phyloP scores from a whole-genome alignment of 2,888 invertebrate species.

The Rhingia campestris region DNA sequence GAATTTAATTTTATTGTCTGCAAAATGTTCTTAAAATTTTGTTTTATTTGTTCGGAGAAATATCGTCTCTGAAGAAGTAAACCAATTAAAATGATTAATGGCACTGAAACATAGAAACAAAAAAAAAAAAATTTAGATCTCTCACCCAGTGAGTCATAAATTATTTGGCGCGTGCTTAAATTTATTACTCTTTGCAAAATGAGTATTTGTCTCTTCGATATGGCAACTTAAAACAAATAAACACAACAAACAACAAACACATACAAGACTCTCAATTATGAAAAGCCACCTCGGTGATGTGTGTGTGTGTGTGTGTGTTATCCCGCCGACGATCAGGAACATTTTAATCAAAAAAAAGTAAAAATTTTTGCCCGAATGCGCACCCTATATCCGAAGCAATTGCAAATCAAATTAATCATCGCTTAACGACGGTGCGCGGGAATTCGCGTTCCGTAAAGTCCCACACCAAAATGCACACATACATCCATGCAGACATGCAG shows the following conservation, averaged over 20 bases:
- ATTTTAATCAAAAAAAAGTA: conserved; percentile 57
- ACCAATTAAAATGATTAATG: conserved; percentile 41
- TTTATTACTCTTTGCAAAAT: conserved; percentile 18
- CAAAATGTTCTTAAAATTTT: too few species aligned
- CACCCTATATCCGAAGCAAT: conserved; percentile 64
- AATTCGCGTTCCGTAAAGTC: conserved; percentile 52
- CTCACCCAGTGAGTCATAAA: conserved; percentile 26
- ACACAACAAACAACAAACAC: not conserved
- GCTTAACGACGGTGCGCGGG: conserved; percentile 65
- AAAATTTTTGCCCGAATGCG: conserved; percentile 63
- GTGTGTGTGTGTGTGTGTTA: conserved; percentile 9
- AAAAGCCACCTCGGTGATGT: not conserved
- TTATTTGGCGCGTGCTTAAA: conserved; percentile 44
- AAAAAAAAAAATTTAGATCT: conserved; percentile 1
- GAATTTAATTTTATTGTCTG: too few species aligned
- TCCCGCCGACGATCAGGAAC: conserved; percentile 42
- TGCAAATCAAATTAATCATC: conserved; percentile 72
- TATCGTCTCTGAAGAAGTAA: too few species aligned
- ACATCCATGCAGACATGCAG: conserved; percentile 9
- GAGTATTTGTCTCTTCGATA: not conserved
- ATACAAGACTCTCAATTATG: not conserved
- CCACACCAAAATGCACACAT: conserved; percentile 11
- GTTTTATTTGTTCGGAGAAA: too few species aligned
- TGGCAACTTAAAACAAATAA: not conserved
- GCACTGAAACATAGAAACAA: not conserved